phyloP scores from a whole-genome alignment of 2,888 invertebrate genomes.

The Macaria liturata region DNA sequence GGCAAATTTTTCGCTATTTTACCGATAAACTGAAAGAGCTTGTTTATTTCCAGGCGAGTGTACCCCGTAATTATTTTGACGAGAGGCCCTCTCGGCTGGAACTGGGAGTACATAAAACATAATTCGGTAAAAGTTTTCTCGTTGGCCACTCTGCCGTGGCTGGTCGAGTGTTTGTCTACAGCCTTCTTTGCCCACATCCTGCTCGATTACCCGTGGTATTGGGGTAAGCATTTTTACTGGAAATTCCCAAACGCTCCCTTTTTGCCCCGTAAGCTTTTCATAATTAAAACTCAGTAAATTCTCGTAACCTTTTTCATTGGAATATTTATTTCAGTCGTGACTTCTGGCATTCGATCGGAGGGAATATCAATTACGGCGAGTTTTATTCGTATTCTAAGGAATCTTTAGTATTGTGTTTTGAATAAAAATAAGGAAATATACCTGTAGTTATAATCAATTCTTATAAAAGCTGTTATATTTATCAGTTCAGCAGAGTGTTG shows the following conservation, averaged over 20 bases:
- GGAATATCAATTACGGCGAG: neutral
- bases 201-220: constrained; percentile 76
- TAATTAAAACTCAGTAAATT: constrained; percentile 23
- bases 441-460: too few species aligned
- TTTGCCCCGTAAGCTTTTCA: constrained; percentile 18
- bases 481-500: too few species aligned
- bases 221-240: constrained; percentile 63
- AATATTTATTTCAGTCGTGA: constrained; percentile 12
- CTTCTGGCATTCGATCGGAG: constrained; percentile 6
- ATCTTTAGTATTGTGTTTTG: too few species aligned
- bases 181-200: constrained; percentile 70
- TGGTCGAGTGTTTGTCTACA: constrained; percentile 72
- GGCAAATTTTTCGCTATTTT: neutral
- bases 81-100: constrained; percentile 75
- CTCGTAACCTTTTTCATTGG: constrained; percentile 16
- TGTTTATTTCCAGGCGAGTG: constrained; percentile 64
- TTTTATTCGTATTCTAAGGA: neutral
- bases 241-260: constrained; percentile 11
- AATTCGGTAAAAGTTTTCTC: constrained; percentile 76
- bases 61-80: constrained; percentile 78
- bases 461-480: too few species aligned
- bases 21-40: constrained; percentile 9
- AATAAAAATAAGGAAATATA: too few species aligned
- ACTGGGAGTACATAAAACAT: constrained; percentile 77
- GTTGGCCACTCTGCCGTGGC: constrained; percentile 76